Percentiles rank a stretch among this genome's conserved stretches.
phyloP scores from a whole-genome alignment of 2,113 vertebrate species.

The Phylloscopus trochilus region DNA sequence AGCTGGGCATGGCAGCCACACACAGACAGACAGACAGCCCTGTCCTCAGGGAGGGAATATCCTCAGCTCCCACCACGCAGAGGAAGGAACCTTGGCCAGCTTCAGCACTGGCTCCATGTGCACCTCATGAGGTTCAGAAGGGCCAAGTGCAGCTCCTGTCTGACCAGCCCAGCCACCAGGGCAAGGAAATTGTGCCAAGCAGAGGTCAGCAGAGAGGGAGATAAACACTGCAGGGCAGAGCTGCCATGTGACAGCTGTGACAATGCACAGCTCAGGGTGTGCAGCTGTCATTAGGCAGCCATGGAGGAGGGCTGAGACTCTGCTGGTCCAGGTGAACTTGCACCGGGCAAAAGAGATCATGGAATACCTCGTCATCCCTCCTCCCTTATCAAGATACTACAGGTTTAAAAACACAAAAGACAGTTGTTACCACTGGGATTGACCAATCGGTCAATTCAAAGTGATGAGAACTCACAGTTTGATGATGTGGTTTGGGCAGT shows the following conservation, averaged over 20 bases:
- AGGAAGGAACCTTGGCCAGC: neutral
- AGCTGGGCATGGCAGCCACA: too few species aligned
- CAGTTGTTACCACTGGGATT: neutral
- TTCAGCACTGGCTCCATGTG: neutral
- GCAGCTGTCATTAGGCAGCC: neutral
- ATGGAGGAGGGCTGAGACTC: neutral
- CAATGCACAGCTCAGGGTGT: fast-evolving
- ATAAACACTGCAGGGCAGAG: neutral
- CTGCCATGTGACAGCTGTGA: neutral
- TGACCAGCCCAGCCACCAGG: neutral
- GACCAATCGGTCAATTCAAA: neutral
- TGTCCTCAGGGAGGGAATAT: too few species aligned
- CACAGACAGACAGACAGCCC: too few species aligned
- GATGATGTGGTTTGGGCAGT: neutral
- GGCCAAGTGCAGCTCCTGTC: neutral
- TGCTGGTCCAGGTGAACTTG: fast-evolving
- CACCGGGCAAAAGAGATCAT: neutral
- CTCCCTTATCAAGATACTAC: neutral
- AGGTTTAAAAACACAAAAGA: neutral
- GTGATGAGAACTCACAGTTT: neutral
- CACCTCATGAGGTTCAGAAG: too few species aligned
- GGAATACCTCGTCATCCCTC: neutral
- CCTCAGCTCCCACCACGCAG: too few species aligned
- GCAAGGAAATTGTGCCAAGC: neutral
- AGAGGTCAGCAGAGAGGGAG: neutral